Base-by-base conservation (phyloP, 2,797 vertebrate genomes). In the Lutjanus argentimaculatus region DNA sequence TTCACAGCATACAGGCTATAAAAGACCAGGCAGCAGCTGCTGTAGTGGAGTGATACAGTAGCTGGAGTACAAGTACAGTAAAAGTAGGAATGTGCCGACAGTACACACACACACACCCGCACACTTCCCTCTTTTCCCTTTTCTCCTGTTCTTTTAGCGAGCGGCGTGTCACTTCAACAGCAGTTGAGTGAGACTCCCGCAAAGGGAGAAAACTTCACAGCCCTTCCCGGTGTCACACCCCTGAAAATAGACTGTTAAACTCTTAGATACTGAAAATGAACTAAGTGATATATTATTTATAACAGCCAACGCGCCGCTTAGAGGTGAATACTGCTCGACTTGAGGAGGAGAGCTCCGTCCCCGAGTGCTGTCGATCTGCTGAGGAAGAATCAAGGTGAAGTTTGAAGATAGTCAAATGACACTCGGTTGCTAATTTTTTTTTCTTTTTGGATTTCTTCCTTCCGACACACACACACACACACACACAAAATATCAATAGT, bases 161-260 rank as follows among this genome's bases (percentile, higher is more conserved):
- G 82, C 72, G 56, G 58, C 76, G 8, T 13, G 15, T 84, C 79
- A 78, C 56, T 25, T 75, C 19, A 13, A 1, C 77, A 72, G 71
- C 80, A 64, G 68, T 16, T 45, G 76, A 84, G 66, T 55, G 68
- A 86, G 69, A 73, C 63, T 77, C 42, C 5, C 67, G 77, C 57
- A 66, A 69, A 70, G 49, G 17, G 49, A 53, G 21, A 68, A 80
- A 80, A 70, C 80, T 76, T 90, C 86, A 90, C 75, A 89, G 77
- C 78, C 69, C 59, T 71, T 59, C 58, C 15, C 1, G 57, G 62
- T 75, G 84, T 89, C 83, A 79, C 85, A 85, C 84, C 80, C 30
- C 84, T 62, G 73, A 70, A 86, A 88, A 87, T 76, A 89, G 81
- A 82, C 78, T 48, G 77, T 62, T 85, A 72, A 79, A 77, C 77